phyloP scores from a whole-genome alignment of 2,888 invertebrate species.

The Chaitophorus viminalis region DNA sequence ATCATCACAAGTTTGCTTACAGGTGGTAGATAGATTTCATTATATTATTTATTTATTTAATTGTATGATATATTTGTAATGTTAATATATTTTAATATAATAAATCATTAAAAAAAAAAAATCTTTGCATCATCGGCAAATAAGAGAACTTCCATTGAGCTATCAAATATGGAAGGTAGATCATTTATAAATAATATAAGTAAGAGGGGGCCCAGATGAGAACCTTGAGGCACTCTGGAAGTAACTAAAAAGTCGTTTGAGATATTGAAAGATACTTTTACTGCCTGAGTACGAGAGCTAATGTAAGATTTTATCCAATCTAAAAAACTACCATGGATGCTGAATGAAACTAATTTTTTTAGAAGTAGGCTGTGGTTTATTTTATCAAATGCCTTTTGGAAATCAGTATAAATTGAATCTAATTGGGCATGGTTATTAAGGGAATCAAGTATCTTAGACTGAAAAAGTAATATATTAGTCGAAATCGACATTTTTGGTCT shows the following conservation, averaged over 20 bases:
- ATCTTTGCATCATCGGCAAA: too few species aligned
- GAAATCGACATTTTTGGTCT: slow-evolving; percentile 17
- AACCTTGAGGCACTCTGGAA: background rate
- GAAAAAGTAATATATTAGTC: slow-evolving; percentile 4
- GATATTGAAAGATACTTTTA: slow-evolving; percentile 1
- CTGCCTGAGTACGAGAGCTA: background rate
- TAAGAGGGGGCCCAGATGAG: background rate
- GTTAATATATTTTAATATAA: too few species aligned
- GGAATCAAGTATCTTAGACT: background rate
- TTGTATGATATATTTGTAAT: too few species aligned
- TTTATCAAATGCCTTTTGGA: too few species aligned
- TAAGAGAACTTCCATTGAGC: background rate
- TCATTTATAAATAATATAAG: background rate
- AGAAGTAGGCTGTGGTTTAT: background rate
- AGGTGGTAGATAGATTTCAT: too few species aligned
- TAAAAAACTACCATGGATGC: slow-evolving; percentile 9
- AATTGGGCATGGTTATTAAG: slow-evolving; percentile 3
- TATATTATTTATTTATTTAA: too few species aligned
- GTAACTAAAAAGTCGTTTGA: background rate
- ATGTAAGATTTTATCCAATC: background rate
- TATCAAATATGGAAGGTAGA: slow-evolving; percentile 4
- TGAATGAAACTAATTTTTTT: slow-evolving; percentile 3
- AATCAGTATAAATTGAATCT: slow-evolving; percentile 1
- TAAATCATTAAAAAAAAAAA: too few species aligned
- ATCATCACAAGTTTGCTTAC: too few species aligned